phyloP scores from a whole-genome alignment of 2,888 invertebrate species.

The Thecocarcelia acutangulata region DNA sequence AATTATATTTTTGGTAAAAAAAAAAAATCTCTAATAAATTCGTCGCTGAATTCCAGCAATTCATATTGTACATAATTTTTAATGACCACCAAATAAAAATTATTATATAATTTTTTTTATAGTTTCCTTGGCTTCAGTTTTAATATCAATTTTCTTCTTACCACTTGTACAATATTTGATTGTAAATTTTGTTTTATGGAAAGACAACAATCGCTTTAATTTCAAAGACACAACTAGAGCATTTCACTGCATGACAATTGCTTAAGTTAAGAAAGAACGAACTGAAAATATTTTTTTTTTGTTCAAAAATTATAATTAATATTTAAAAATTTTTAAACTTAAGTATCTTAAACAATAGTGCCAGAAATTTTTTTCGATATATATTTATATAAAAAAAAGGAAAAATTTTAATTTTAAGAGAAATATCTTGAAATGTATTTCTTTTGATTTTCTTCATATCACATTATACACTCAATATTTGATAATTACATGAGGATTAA shows the following conservation, averaged over 20 bases:
- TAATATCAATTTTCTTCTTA: background rate
- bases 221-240: constrained; percentile 34
- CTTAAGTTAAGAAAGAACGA: background rate
- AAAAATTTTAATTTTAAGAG: too few species aligned
- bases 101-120: constrained; percentile 1
- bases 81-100: constrained; percentile 21
- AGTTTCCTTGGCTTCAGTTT: background rate
- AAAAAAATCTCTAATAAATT: background rate
- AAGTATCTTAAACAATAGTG: too few species aligned
- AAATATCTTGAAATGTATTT: too few species aligned
- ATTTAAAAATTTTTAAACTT: too few species aligned
- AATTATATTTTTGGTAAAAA: constrained; percentile 28
- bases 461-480: too few species aligned
- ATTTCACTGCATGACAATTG: constrained; percentile 56
- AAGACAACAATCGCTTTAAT: constrained; percentile 46
- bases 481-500: too few species aligned
- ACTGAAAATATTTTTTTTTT: constrained; percentile 5
- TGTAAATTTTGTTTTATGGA: constrained; percentile 20
- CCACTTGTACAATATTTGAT: background rate
- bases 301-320: background rate
- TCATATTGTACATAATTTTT: constrained; percentile 45
- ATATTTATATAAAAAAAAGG: too few species aligned
- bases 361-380: too few species aligned
- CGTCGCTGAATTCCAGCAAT: constrained; percentile 11
- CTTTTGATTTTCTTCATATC: too few species aligned